Evolutionary conservation across 2,113 vertebrate species (phyloP), one percentile per base, ranked within the genome.

Genomic region (Mastomys coucha): DNA sequence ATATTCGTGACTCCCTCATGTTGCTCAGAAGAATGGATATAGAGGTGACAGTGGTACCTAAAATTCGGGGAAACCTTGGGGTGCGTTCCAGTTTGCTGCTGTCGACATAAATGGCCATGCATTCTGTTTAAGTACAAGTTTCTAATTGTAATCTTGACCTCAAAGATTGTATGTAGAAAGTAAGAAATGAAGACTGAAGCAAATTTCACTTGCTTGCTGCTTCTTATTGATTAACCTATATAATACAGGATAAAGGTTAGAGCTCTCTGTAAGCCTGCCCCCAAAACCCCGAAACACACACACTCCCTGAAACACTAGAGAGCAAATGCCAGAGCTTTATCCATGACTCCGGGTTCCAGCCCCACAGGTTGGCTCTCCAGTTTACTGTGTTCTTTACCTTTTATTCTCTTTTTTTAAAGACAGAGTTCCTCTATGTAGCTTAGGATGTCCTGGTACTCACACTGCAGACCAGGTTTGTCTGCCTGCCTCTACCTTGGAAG

Each of bases 211-310:
- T 78, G 53, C 17, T 95, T 86, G 53, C 20, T 78, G 1, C 65
- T 94, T 92, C 56, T 69, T 93, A 7, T 94, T 88, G 19, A 97
- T 63, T 91, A 75, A 93, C 65, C 63, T 82, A 78, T 91, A 56
- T 2, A 86, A 77, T 10, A 13, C 45, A 82, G 69, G 26, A 60
- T 92, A 92, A 93, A 63, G 89, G 85, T 73, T 65, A 76, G 13
- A 88, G 60, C 67, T 72, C 92, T 93, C 76, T 88, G 19, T 76
- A 80, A 89, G 76, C 31, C 12, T 69, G 39, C 1, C 7, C 9
- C 72, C n/a, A 22, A 69, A 16, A 69, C 22, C 26, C 56, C 5
- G 9, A 26, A 26, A 60, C 20, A 39, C 80, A 60, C 53, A 13
- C 28, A 11, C 9, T 20, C 58, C 53, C 16, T 45, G 24, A 58